Base-by-base conservation (phyloP, 2,113 vertebrate species). In the Eptesicus fuscus region DNA sequence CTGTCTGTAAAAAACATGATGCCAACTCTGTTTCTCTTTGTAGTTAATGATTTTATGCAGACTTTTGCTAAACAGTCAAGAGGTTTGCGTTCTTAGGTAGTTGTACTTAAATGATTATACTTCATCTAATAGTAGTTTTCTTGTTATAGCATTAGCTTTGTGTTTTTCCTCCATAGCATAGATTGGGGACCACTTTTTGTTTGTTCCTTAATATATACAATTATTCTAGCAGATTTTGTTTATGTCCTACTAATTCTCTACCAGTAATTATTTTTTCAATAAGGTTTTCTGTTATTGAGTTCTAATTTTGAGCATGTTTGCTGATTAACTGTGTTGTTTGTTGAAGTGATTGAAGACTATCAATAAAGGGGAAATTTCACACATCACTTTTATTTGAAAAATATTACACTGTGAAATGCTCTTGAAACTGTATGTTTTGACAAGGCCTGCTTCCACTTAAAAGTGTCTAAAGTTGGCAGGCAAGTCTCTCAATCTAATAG, bases 381-480 rank as follows among this genome's bases (percentile, higher is more conserved):
- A 32, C 30, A 80, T 30, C 95, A 28, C 32, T 44, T 82, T 61
- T n/a, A 76, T 49, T 93, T 88, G 16, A 30, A 91, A 94, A 88
- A 76, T 42, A n/a, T 22, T 78, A 11, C 47, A 32, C 49, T 82
- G 40, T 83, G 37, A 77, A 87, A 70, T 78, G 16, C 7, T 85
- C n/a, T 71, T 74, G 20, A 85, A 93, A 91, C 47, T 73, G 2
- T 93, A 18, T 96, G 96, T 98, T 96, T 89, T 95, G 12, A 74
- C 56, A 95, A 67, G 70, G 65, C 2, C 23, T 93, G 13, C 86
- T 96, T 94, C 84, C 92, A 77, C 44, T 91, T 95, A 84, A 97
- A 40, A 37, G 13, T 84, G 91, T 96, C 1, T 56, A 56, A 97
- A 97, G 77, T 96, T 96, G 97, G 78, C 91, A 97, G 95, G 92